Evolutionary conservation across 2,113 vertebrate species (phyloP), one percentile per base, ranked within the genome.

Genomic region (Halichoerus grypus): DNA sequence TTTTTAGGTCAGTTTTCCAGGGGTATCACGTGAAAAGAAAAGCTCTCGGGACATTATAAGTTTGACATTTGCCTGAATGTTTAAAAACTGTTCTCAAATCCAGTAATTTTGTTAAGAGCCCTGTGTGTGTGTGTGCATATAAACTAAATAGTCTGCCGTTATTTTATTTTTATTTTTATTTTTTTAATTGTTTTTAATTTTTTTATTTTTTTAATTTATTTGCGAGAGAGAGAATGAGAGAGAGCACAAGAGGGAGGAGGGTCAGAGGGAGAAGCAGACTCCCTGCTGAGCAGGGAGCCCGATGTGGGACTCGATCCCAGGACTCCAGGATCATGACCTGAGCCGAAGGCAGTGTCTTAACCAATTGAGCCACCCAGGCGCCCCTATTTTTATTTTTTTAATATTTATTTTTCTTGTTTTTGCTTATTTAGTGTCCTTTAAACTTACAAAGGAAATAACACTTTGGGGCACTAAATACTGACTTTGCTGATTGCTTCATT

Each of bases 391-490:
- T 36, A 36, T 36, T 36, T 36, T 36, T 76, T 42, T 46, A 33
- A 67, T 46, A 67, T 57, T 82, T 71, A 33, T 79, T 69, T 92
- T 79, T n/a, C 49, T 79, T 67, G 12, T 53, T 91, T 88, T 86
- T 76, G 49, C 51, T 36, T 88, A 74, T 95, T 91, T 96, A 92
- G 92, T 93, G 36, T 67, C 28, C 33, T 88, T 91, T 85, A 82
- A 46, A 5, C 26, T 85, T 86, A 85, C 57, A 79, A 84, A 97
- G 57, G 49, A 96, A 77, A 69, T 95, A 91, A 80, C 67, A 92
- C 33, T 69, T 59, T 71, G 42, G 63, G 31, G 12, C 22, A 94
- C 91, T 67, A 82, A 42, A 72, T 96, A 33, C 42, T 65, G 26
- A 28, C 39, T 89, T 94, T 95, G 49, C 83, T 65, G 57, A 88